phyloP scores from a whole-genome alignment of 1,140 invertebrate genomes.

The Tigriopus japonicus region DNA sequence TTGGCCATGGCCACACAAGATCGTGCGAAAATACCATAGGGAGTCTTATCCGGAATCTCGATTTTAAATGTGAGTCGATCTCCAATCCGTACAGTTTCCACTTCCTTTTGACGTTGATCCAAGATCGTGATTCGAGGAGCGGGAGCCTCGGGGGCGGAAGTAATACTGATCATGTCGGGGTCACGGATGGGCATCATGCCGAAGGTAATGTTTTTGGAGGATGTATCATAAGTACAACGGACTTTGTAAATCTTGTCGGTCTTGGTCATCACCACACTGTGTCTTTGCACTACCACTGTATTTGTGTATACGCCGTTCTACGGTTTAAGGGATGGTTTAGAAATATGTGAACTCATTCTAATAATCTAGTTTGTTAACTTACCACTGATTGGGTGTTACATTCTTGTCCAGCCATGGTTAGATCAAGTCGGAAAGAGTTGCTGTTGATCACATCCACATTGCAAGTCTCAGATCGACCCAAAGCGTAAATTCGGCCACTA shows the following conservation, averaged over 20 bases:
- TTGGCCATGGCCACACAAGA: constrained; percentile 84
- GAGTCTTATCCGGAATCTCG: constrained; percentile 86
- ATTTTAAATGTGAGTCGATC: constrained; percentile 85
- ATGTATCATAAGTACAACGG: constrained; percentile 89
- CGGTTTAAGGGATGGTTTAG: constrained; percentile 22
- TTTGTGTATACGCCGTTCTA: constrained; percentile 84
- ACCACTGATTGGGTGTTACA: constrained; percentile 52
- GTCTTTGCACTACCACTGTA: constrained; percentile 81
- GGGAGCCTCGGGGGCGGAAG: constrained; percentile 77
- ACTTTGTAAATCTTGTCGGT: constrained; percentile 92
- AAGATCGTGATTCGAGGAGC: constrained; percentile 78
- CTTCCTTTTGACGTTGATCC: constrained; percentile 59
- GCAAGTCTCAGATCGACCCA: constrained; percentile 79
- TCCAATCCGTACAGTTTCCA: constrained; percentile 81
- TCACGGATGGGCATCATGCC: constrained; percentile 91
- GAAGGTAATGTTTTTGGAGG: constrained; percentile 85
- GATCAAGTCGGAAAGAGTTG: constrained; percentile 69
- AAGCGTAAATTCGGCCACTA: constrained; percentile 78
- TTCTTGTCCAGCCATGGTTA: constrained; percentile 79
- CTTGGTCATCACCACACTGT: constrained; percentile 89
- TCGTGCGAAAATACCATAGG: constrained; percentile 82
- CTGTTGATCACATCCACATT: constrained; percentile 82
- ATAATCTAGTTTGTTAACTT: constrained; percentile 13
- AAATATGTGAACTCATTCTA: neutral
- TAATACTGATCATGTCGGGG: constrained; percentile 85